These are phyloP conservation scores for Phalacrocorax aristotelis DNA, from an alignment of 2,113 vertebrate species.

Conservation along the genomic window DNA sequence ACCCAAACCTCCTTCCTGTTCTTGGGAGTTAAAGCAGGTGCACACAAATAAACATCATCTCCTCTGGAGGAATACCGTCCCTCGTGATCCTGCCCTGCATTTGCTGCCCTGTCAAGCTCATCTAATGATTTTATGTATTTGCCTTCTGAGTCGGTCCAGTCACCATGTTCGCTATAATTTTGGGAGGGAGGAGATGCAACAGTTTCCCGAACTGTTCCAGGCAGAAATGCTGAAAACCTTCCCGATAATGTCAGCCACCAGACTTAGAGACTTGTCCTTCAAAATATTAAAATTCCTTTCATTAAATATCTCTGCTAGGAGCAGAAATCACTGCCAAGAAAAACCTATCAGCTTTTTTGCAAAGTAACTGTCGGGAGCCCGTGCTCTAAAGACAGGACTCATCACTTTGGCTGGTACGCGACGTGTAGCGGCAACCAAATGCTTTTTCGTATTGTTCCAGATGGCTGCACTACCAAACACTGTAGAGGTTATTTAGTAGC, in stretches of 20 bases:
- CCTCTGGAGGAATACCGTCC: rapidly evolving
- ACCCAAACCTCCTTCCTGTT: neutral
- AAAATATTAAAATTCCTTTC: neutral
- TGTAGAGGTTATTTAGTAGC: neutral
- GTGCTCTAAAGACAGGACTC: neutral
- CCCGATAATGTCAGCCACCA: neutral
- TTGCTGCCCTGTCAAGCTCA: neutral
- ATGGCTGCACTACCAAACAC: neutral
- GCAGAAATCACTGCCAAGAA: neutral
- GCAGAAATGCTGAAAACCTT: neutral
- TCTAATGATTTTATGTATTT: rapidly evolving
- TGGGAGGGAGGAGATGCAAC: neutral
- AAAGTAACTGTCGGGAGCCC: neutral
- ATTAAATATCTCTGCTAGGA: neutral
- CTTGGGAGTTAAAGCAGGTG: neutral
- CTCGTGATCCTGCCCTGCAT: rapidly evolving
- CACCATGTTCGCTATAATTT: rapidly evolving
- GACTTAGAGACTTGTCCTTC: neutral
- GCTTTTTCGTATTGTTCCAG: neutral
- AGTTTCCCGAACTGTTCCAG: neutral
- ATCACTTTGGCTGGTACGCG: rapidly evolving
- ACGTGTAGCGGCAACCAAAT: neutral
- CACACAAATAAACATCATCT: neutral
- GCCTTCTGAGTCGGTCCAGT: neutral
- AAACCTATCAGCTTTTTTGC: neutral